These are phyloP conservation scores for Epizoanthus rinbou DNA, from an alignment of 92 coral and sea anemone genomes.

Conservation along the genomic window DNA sequence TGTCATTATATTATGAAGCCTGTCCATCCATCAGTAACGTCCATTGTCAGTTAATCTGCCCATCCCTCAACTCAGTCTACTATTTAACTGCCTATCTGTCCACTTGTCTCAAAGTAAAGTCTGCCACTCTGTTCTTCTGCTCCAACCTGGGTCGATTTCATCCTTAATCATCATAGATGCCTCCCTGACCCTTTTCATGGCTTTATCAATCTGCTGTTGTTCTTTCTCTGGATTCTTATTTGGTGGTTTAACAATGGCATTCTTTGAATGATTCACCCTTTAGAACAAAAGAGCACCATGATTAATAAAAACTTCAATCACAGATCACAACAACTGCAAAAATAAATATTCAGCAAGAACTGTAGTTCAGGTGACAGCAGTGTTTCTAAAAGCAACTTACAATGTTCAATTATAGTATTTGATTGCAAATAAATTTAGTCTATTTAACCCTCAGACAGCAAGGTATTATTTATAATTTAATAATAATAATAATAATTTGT, in stretches of 20 bases:
- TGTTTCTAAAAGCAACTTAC: not conserved
- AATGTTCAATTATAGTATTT: too few species aligned
- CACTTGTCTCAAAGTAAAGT: not conserved
- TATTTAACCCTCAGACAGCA: too few species aligned
- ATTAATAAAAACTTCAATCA: not conserved
- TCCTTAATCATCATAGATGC: conserved; percentile 61
- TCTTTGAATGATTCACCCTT: conserved; percentile 87
- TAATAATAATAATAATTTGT: too few species aligned
- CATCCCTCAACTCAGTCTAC: too few species aligned
- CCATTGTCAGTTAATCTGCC: too few species aligned
- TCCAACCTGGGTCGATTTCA: conserved; percentile 69
- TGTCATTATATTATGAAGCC: too few species aligned
- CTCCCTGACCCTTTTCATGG: conserved; percentile 67
- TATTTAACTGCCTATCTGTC: too few species aligned
- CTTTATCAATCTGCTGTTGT: conserved; percentile 62
- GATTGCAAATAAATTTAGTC: too few species aligned
- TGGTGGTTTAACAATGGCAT: conserved; percentile 92
- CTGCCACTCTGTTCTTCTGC: not conserved
- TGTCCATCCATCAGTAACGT: too few species aligned
- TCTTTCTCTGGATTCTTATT: conserved; percentile 67
- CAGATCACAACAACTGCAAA: too few species aligned
- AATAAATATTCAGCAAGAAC: not conserved
- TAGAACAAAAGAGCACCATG: not conserved
- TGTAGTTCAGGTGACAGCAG: not conserved
- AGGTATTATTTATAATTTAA: too few species aligned